Evolutionary conservation across 2,888 invertebrate species (phyloP), one percentile per base, ranked within the genome.

Genomic region (Heteromyza rotundicornis): DNA sequence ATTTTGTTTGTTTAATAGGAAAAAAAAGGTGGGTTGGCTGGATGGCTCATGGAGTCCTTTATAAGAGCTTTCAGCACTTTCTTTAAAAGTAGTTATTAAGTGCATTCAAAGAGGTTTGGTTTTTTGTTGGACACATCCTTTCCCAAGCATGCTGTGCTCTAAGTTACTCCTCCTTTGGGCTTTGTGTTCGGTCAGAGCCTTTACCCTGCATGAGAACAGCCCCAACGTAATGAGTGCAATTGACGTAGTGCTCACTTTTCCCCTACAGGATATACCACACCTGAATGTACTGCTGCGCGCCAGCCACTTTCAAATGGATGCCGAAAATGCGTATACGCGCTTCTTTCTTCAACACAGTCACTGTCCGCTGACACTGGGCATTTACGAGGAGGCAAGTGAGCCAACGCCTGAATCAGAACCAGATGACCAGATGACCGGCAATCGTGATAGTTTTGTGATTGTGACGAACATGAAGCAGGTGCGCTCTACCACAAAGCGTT

Each of bases 371-470:
- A 61, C 60, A 7, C 27, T 69, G 32, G 50, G 35, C 17, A 52
- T 67, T 23, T 67, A 60, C 32, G 24, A 60, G 10, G 52, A 59
- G 35, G 23, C 63, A 66, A n/a, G 64, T 67, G 27, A 32, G 14
- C 0, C 55, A 57, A 44, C 35, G 60, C 0, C 59, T 64, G 59
- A 63, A 59, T 16, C 1, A 12, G 40, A 47, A 14, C 54, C 24
- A 0, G 57, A n/a, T 14, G n/a, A 32, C 1, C 14, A 24, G n/a
- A 20, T 23, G 2, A 49, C 40, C 32, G 44, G 66, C 14, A 61
- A 58, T n/a, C 69, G 70, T 0, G 69, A 70, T 2, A 75, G 68
- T 52, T 66, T 73, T 22, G 80, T 59, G 0, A 53, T 81, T 57
- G 73, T 74, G 2, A 66, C 71, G 0, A 70, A 71, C 17, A 64